phyloP scores from a whole-genome alignment of 1,140 invertebrate species.

The Aphelenchoides besseyi region DNA sequence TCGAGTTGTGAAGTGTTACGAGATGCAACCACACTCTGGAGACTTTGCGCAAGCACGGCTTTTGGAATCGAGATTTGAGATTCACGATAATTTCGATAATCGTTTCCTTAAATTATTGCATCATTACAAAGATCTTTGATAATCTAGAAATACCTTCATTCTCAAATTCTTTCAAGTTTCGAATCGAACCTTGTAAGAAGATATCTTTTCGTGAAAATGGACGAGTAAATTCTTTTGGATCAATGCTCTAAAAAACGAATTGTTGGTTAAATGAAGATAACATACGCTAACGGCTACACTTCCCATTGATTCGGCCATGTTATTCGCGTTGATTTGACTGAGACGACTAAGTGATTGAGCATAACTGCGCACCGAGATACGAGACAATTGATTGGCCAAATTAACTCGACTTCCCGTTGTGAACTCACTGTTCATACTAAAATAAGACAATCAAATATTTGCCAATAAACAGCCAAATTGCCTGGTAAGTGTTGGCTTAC shows the following conservation, averaged over 20 bases:
- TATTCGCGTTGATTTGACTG: constrained; percentile 43
- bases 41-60: constrained; percentile 50
- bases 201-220: constrained; percentile 57
- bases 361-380: constrained; percentile 56
- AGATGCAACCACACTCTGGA: constrained; percentile 33
- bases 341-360: constrained; percentile 59
- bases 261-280: constrained; percentile 6
- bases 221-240: constrained; percentile 58
- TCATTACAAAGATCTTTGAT: not conserved
- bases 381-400: constrained; percentile 46
- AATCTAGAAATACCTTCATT: constrained; percentile 44
- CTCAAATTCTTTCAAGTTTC: constrained; percentile 59
- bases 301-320: constrained; percentile 43
- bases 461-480: no score
- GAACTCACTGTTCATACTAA: constrained; percentile 47
- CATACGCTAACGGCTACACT: constrained; percentile 55
- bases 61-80: constrained; percentile 60
- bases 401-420: constrained; percentile 46
- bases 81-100: constrained; percentile 49
- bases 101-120: constrained; percentile 34
- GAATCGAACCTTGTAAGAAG: constrained; percentile 59
- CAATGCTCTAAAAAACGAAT: constrained; percentile 49
- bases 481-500: constrained; percentile 53
- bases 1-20: constrained; percentile 30
- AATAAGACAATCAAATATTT: constrained; percentile 22